Evolutionary conservation across 92 coral and sea anemone genomes (phyloP).

Genomic region (Parazoanthus darwini): DNA sequence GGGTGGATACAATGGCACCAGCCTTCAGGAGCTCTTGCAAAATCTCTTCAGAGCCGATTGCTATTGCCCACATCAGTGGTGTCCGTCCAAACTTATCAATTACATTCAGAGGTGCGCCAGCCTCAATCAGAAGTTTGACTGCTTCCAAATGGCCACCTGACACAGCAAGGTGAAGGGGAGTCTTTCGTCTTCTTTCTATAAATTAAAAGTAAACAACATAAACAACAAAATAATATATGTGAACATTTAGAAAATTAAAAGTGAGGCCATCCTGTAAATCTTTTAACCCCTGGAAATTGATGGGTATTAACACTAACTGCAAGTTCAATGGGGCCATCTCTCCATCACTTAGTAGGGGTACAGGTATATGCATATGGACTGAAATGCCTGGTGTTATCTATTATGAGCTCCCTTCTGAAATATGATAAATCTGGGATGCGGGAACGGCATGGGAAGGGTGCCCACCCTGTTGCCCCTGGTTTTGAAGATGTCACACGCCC

Average conservation of each 20-base stretch:
- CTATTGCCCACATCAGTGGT: conserved; percentile 93
- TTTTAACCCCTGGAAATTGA: too few relatives aligned
- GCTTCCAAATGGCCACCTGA: conserved; percentile 76
- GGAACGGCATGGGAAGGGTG: too few relatives aligned
- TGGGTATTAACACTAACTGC: too few relatives aligned
- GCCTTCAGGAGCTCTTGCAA: conserved; percentile 78
- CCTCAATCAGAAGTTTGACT: conserved; percentile 68
- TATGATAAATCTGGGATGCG: too few relatives aligned
- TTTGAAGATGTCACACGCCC: neutral
- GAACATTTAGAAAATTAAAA: too few relatives aligned
- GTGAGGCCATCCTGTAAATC: too few relatives aligned
- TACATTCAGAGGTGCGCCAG: conserved; percentile 64
- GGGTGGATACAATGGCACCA: conserved; percentile 71
- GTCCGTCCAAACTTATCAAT: conserved; percentile 93
- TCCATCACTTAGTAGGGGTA: too few relatives aligned
- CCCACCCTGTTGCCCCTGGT: neutral
- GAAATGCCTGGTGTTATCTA: too few relatives aligned
- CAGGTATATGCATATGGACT: too few relatives aligned
- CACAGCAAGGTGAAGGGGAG: conserved; percentile 84
- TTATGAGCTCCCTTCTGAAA: too few relatives aligned
- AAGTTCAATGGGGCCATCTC: too few relatives aligned
- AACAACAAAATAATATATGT: too few relatives aligned
- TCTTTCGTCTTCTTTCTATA: conserved; percentile 81
- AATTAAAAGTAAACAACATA: neutral
- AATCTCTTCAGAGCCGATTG: conserved; percentile 58